Evolutionary conservation across 2,797 vertebrate species (phyloP), one percentile per base, ranked within the genome.

Genomic region (Lagorchestes hirsutus): DNA sequence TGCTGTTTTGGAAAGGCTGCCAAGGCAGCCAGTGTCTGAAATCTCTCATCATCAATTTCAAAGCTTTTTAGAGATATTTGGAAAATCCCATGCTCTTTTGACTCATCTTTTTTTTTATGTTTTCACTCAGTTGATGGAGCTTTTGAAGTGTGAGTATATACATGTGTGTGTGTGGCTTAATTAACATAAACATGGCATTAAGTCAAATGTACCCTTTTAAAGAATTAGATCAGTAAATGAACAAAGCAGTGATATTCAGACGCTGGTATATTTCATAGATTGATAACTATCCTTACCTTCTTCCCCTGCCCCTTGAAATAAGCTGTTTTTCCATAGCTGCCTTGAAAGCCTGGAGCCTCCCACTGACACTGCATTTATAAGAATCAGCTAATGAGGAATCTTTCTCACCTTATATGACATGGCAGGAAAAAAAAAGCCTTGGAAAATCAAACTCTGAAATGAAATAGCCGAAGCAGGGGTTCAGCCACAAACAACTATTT

Each of bases 21-120:
- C 5, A 0, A 0, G 90, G 82, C 54, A 55, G 54, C 62, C 55
- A 82, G 40, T 54, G 62, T 29, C 46, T 67, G 29, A 94, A 93
- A 59, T 94, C 92, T 90, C 90, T 95, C 59, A 3, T n/a, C 12
- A 95, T 96, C 90, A 94, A 10, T 4, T 91, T 96, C 96, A 3
- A 18, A 97, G 94, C n/a, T 59, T 94, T 96, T 91, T 92, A 94
- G 94, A 95, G 97, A 96, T 74, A 91, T 91, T 94, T 97, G 96
- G 93, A 96, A 97, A 96, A 97, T 91, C 93, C 90, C 59, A 90
- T 34, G 52, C 52, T 92, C 94, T 96, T 95, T 82, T 82, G 97
- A 96, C 92, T 92, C 82, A 50, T 54, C 28, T 94, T 97, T 93
- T 90, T 96, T 97, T 95, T 62, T 54, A 94, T 67, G 74, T 92